Evolutionary conservation across 2,888 invertebrate species (phyloP), one percentile per base, ranked within the genome.

Genomic region (Cheilosia vulpina): DNA sequence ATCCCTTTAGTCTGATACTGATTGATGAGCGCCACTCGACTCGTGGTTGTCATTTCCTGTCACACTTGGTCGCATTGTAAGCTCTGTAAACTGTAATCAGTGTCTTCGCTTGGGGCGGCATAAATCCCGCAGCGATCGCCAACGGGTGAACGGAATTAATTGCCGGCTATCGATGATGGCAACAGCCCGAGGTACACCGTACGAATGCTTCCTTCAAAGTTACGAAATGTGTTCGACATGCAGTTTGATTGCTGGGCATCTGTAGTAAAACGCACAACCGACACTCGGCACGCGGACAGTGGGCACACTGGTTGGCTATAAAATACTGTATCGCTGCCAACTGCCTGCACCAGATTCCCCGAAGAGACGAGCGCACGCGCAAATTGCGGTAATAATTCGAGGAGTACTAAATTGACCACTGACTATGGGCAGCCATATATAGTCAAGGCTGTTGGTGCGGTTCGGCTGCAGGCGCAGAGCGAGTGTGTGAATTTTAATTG

Each of bases 401-500:
- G 50, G 31, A 52, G 17, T 43, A 68, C 63, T 57, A 73, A 82
- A 72, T 50, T 68, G 78, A 68, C 72, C 78, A 71, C 21, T 47
- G 52, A 43, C 45, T 68, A 53, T 21, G 58, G 52, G 52, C 13
- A 27, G 27, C 24, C 15, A 15, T 11, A 15, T 11, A 11, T 45
- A 50, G 62, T 27, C 60, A 53, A 38, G 58, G 19, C 24, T 15
- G 21, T 17, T 31, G 27, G 11, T 13, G 1, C 21, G 21, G 21
- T 13, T 27, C 38, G 11, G 4, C 50, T 34, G 24, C 38, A 52
- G 34, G 41, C 41, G 66, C 15, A 57, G 21, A 4, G 38, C 31
- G 60, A 19, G 52, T 63, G 69, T 65, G 78, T 4, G 65, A 58
- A 60, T 69, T 84, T 84, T 84, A 79, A 84, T 84, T 84, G 83